These are phyloP conservation scores for Electrophaes corylata DNA, from an alignment of 2,888 invertebrate genomes.

Conservation along the genomic window DNA sequence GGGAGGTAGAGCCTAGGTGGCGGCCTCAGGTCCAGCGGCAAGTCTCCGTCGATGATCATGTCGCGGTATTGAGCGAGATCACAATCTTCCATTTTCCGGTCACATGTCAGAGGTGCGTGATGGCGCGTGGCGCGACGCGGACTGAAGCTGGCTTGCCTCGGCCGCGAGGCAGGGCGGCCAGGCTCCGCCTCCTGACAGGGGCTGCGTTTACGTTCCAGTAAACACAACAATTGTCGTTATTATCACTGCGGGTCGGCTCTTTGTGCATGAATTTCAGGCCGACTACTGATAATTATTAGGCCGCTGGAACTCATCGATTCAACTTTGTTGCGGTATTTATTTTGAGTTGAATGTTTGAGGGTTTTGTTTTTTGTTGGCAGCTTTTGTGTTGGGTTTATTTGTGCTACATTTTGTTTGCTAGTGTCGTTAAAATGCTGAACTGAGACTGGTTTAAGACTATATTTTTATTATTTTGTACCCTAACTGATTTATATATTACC, in stretches of 20 bases:
- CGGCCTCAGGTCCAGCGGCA: slow-evolving; percentile 75
- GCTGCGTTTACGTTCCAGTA: slow-evolving; percentile 81
- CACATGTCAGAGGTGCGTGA: slow-evolving; percentile 78
- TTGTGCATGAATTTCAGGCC: slow-evolving; percentile 84
- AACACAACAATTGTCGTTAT: slow-evolving; percentile 85
- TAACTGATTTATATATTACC: not conserved
- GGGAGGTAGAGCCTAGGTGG: slow-evolving; percentile 74
- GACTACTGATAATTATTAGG: slow-evolving; percentile 82
- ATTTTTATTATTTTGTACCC: not conserved
- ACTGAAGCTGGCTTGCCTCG: slow-evolving; percentile 65
- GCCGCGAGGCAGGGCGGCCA: slow-evolving; percentile 24
- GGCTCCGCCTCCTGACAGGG: slow-evolving; percentile 51
- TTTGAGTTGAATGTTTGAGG: slow-evolving; percentile 49
- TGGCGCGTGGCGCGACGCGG: slow-evolving; percentile 73
- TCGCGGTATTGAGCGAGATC: slow-evolving; percentile 79
- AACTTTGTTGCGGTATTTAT: slow-evolving; percentile 74
- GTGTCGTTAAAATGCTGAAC: not conserved
- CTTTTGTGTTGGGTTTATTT: slow-evolving; percentile 34
- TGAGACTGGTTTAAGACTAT: not conserved
- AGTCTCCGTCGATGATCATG: slow-evolving; percentile 77
- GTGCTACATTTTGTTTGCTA: slow-evolving; percentile 15
- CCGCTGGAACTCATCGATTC: slow-evolving; percentile 75
- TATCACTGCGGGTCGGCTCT: slow-evolving; percentile 83
- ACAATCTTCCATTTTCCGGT: slow-evolving; percentile 79
- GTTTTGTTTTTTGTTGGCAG: slow-evolving; percentile 36